Evolutionary conservation across 2,113 vertebrate species (phyloP).

Genomic region (Brachirus orientalis): DNA sequence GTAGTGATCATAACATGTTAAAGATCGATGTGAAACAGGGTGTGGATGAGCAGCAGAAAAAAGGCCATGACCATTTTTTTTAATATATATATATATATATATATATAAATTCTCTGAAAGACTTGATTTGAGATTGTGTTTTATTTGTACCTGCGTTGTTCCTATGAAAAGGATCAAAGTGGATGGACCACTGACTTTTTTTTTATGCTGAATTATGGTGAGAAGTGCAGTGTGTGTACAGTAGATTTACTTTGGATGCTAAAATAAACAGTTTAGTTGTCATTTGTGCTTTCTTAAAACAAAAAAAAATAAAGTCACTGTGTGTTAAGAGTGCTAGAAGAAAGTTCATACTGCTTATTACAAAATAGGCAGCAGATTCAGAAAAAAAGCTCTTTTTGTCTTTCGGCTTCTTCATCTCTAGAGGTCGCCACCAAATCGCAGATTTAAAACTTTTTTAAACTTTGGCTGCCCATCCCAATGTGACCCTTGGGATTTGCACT

Average conservation of each 20-base stretch:
- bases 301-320: slow-evolving; percentile 8
- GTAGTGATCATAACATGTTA: background rate
- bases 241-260: slow-evolving; percentile 22
- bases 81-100: no score
- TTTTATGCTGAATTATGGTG: slow-evolving; percentile 15
- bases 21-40: slow-evolving; percentile 9
- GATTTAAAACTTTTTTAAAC: no score
- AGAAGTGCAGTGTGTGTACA: slow-evolving; percentile 34
- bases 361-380: no score
- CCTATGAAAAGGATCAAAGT: background rate
- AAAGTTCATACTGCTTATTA: no score
- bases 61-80: background rate
- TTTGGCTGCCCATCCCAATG: no score
- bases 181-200: slow-evolving; percentile 1
- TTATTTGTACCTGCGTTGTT: slow-evolving; percentile 22
- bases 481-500: no score
- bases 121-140: slow-evolving; percentile 16
- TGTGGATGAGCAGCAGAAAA: background rate
- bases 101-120: slow-evolving; percentile 12
- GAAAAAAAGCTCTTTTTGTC: no score
- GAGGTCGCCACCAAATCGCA: no score
- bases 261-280: background rate
- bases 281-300: slow-evolving; percentile 10
- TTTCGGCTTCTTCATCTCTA: no score
- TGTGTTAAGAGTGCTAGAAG: background rate